A percentile compares a stretch with the other conserved stretches of the same genome.
Conservation (phyloP, 2,888 invertebrate species). For the Scrobipalpa atriplicella region DNA sequence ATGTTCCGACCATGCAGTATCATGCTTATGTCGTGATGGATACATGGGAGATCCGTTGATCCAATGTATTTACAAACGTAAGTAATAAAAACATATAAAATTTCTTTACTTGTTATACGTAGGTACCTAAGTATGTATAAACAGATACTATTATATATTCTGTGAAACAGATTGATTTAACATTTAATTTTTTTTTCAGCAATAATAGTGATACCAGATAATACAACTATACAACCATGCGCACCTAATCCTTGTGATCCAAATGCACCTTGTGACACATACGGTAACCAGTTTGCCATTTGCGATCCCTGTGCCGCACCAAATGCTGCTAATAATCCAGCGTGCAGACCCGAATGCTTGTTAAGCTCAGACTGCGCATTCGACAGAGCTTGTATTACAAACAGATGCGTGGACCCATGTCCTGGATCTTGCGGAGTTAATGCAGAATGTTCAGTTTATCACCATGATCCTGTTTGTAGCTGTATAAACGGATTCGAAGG, state of each 20-base stretch:
- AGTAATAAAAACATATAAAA: slow-evolving; percentile 46
- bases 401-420: slow-evolving; percentile 90
- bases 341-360: slow-evolving; percentile 92
- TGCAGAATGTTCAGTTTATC: slow-evolving; percentile 86
- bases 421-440: slow-evolving; percentile 90
- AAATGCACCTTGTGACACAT: slow-evolving; percentile 86
- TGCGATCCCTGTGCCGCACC: slow-evolving; percentile 90
- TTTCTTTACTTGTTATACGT: not conserved
- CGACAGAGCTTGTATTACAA: slow-evolving; percentile 88
- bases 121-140: not conserved
- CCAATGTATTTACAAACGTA: slow-evolving; percentile 85
- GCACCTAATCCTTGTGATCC: slow-evolving; percentile 90
- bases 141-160: not conserved
- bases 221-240: slow-evolving; percentile 87
- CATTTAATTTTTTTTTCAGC: slow-evolving; percentile 57
- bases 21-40: slow-evolving; percentile 89
- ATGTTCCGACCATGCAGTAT: slow-evolving; percentile 91
- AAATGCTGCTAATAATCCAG: slow-evolving; percentile 86
- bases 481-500: slow-evolving; percentile 87
- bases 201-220: slow-evolving; percentile 79
- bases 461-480: slow-evolving; percentile 88
- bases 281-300: slow-evolving; percentile 89
- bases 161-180: no score
- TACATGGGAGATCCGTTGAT: slow-evolving; percentile 91
- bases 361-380: slow-evolving; percentile 91